Conservation (phyloP, 2,113 vertebrate genomes). For the Catharus minimus region DNA sequence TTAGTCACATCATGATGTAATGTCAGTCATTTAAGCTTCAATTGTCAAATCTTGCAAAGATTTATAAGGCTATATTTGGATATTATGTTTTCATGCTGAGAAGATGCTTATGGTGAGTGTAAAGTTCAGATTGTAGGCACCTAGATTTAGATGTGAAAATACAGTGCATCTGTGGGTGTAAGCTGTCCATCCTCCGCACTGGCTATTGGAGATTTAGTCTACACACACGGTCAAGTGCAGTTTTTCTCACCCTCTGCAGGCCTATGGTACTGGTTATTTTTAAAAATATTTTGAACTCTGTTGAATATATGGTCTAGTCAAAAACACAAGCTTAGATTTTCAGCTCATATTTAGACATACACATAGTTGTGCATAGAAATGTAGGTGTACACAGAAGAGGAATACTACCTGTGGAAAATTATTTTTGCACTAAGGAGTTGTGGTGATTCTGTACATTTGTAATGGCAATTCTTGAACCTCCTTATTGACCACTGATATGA, state of each 20-base stretch:
- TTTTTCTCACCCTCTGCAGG: neutral
- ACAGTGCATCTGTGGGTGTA: neutral
- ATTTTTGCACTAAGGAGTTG: neutral
- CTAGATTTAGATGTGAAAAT: neutral
- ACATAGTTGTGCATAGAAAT: neutral
- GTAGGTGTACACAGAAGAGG: neutral
- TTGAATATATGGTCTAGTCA: neutral
- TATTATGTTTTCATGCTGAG: neutral
- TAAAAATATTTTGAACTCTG: neutral
- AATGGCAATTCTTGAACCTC: neutral
- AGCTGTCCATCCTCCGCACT: neutral
- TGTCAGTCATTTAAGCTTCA: neutral
- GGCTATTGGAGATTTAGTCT: neutral
- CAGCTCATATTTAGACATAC: neutral
- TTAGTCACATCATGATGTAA: neutral
- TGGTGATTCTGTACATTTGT: neutral
- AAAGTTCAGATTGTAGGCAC: neutral
- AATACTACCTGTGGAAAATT: neutral
- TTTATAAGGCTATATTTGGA: neutral
- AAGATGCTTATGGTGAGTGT: neutral
- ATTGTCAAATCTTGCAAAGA: neutral
- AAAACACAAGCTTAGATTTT: neutral
- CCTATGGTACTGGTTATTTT: neutral
- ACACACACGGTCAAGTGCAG: neutral
- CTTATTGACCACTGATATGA: neutral